Evolutionary conservation across 2,797 vertebrate genomes (phyloP).

Genomic region (Telmatherina bonti): DNA sequence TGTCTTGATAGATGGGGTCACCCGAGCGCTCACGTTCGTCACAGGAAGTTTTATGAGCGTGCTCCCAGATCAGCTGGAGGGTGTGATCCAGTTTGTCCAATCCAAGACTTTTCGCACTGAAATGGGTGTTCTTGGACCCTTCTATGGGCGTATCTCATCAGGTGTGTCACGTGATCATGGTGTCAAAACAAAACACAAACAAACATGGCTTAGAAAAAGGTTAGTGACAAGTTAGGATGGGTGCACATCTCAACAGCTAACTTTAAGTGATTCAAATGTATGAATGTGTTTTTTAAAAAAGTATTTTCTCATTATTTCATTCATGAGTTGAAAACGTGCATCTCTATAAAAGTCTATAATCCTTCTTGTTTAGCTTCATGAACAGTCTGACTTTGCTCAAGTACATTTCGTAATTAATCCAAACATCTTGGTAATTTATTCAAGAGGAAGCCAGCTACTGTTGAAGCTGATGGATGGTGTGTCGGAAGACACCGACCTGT

Average conservation of each 20-base stretch:
- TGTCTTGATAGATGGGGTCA: slow-evolving; percentile 67
- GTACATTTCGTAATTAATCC: slow-evolving; percentile 32
- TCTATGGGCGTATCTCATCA: not conserved
- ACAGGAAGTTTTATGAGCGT: slow-evolving; percentile 32
- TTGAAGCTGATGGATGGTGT: slow-evolving; percentile 29
- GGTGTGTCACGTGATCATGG: too few species aligned
- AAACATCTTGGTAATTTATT: slow-evolving; percentile 11
- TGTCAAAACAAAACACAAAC: too few species aligned
- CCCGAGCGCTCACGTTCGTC: not conserved
- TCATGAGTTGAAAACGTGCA: too few species aligned
- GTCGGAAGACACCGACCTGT: slow-evolving; percentile 37
- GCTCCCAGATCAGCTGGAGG: slow-evolving; percentile 6
- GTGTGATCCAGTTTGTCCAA: not conserved
- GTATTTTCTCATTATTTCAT: too few species aligned
- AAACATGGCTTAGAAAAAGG: too few species aligned
- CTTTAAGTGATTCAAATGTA: not conserved
- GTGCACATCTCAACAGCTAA: too few species aligned
- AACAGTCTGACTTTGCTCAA: slow-evolving; percentile 17
- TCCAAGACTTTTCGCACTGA: not conserved
- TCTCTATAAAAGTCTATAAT: not conserved
- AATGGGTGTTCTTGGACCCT: not conserved
- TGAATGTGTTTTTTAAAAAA: too few species aligned
- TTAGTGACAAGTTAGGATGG: too few species aligned
- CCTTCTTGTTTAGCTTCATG: slow-evolving; percentile 14
- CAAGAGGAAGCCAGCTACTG: slow-evolving; percentile 18